Evolutionary conservation across 2,797 vertebrate genomes (phyloP).

Genomic region (Diglossa cyanea): DNA sequence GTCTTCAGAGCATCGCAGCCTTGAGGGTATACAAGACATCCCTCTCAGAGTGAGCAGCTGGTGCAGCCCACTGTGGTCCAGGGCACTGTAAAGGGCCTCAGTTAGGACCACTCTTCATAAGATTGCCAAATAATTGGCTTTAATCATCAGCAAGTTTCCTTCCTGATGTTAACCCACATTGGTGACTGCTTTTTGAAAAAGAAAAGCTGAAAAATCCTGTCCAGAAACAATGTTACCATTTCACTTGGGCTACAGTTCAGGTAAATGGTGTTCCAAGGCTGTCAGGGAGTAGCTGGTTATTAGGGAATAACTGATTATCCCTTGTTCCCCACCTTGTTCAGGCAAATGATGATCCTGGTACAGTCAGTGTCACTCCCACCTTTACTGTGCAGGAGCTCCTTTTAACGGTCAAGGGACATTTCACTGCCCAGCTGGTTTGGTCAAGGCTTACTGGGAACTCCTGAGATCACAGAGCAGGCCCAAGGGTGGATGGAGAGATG

Average conservation of each 20-base stretch:
- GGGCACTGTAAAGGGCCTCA: neutral
- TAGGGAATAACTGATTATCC: neutral
- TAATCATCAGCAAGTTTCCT: neutral
- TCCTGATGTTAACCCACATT: neutral
- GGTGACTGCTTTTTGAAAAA: neutral
- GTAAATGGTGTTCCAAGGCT: neutral
- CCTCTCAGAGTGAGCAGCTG: neutral
- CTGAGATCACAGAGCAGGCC: neutral
- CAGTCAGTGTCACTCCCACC: neutral
- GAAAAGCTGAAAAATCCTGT: neutral
- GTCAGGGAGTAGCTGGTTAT: neutral
- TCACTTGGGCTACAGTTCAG: neutral
- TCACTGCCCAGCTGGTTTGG: neutral
- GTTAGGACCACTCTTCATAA: neutral
- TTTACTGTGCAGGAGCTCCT: neutral
- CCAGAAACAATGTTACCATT: neutral
- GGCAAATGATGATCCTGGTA: neutral
- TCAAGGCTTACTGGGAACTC: neutral
- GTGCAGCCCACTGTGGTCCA: neutral
- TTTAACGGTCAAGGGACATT: rapidly evolving
- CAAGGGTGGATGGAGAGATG: neutral
- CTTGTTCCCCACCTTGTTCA: neutral
- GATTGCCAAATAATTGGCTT: neutral
- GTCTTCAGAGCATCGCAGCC: neutral
- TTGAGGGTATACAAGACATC: neutral